Evolutionary conservation across 2,888 invertebrate genomes (phyloP).

Genomic region (Buathra laborator): DNA sequence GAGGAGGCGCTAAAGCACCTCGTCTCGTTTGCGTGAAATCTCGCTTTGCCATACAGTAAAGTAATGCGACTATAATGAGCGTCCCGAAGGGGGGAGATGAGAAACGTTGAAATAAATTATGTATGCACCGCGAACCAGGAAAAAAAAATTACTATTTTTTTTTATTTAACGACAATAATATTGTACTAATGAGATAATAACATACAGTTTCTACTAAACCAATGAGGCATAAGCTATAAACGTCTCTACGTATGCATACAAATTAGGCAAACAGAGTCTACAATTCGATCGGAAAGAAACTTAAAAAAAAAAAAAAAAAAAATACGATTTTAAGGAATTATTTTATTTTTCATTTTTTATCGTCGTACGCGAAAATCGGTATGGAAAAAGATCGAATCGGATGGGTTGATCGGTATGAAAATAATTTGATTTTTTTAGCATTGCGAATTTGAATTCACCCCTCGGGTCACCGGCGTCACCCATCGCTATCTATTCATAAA

Average conservation of each 20-base stretch:
- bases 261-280: too few relatives aligned
- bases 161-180: constrained; percentile 12
- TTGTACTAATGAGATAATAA: constrained; percentile 15
- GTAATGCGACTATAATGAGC: constrained; percentile 35
- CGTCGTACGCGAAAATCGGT: too few relatives aligned
- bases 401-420: too few relatives aligned
- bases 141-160: constrained; percentile 22
- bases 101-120: constrained; percentile 33
- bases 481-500: background rate
- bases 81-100: constrained; percentile 20
- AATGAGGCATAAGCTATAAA: background rate
- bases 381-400: too few relatives aligned
- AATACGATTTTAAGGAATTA: too few relatives aligned
- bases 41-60: constrained; percentile 28
- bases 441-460: background rate
- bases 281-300: too few relatives aligned
- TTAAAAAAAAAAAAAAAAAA: too few relatives aligned
- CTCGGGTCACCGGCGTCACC: background rate
- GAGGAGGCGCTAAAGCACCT: constrained; percentile 21
- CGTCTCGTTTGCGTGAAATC: constrained; percentile 44
- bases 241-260: background rate
- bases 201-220: background rate
- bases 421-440: too few relatives aligned
- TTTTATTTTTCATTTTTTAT: too few relatives aligned
- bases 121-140: constrained; percentile 26